Base-by-base conservation (phyloP, 2,888 invertebrate species). In the Neocrepidodera transversa region DNA sequence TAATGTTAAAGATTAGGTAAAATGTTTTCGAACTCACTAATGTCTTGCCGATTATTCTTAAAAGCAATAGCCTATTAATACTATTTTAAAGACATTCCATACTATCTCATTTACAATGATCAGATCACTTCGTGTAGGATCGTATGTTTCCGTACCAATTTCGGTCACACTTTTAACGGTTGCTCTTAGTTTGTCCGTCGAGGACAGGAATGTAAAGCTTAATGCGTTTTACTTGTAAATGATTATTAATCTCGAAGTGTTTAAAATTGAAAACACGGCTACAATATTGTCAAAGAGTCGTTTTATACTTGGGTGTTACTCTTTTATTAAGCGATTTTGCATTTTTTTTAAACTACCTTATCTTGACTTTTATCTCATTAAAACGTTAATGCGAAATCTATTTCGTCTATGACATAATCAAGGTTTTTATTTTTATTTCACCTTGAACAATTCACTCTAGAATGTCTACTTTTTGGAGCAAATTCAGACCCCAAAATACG, bases 51-150 rank as follows among this genome's bases (percentile, higher is more conserved):
- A 77, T 77, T 77, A 77, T 74, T 73, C 57, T 74, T 78, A 76
- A 78, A 77, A 78, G 78, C 72, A 77, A 77, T 77, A 72, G 77
- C 75, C 77, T 77, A 78, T 78, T 77, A 78, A 77, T 78, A 77
- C 73, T 74, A 73, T 75, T 77, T 76, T 74, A 77, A 75, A 71
- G 71, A 68, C 65, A 63, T 42, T 42, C 35, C 61, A 57, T 20
- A 23, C 13, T 35, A 14, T 2, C 13, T 11, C 35, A 35, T 28
- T 28, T 28, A 28, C 28, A 28, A 48, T 4, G 6, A 14, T 10
- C 36, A 23, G 17, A 50, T 23, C 14, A 1, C 7, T 20, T 36
- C 36, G 50, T 17, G 1, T 1, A n/a, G 35, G 13, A 23, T n/a
- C 17, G 14, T 14, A n/a, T 16, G 14, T 11, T 42, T 18, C 35